Percentiles rank a stretch among this genome's conserved stretches.
Evolutionary conservation across 2,113 vertebrate genomes (phyloP).

Genomic region (Oreochromis niloticus): DNA sequence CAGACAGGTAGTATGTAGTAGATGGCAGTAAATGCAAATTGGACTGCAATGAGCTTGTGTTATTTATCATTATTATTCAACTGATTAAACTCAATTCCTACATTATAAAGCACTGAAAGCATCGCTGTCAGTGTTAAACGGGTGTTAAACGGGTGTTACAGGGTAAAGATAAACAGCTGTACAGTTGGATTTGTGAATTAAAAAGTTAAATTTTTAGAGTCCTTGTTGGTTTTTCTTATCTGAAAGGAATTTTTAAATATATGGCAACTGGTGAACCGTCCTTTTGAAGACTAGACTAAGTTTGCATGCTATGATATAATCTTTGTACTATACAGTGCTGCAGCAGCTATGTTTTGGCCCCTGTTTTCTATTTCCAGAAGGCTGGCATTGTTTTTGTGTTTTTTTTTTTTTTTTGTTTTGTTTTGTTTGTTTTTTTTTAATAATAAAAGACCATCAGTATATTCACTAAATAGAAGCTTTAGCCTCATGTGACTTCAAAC

Average conservation of each 20-base stretch:
- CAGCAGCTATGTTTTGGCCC: neutral
- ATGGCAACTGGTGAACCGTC: neutral
- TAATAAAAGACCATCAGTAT: neutral
- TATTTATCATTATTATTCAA: neutral
- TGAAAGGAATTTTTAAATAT: neutral
- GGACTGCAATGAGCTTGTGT: accelerated
- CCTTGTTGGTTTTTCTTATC: neutral
- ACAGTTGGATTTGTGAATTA: neutral
- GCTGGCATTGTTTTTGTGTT: neutral
- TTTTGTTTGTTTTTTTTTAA: too few species aligned
- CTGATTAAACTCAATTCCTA: neutral
- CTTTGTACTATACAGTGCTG: neutral
- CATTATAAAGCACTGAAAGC: neutral
- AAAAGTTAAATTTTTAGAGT: neutral
- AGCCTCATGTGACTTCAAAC: neutral
- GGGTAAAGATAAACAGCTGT: neutral
- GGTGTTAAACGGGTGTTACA: accelerated
- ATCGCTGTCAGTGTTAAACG: accelerated
- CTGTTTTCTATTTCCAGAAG: neutral
- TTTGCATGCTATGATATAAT: neutral
- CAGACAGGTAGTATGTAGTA: neutral
- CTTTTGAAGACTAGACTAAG: neutral
- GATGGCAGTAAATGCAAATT: neutral
- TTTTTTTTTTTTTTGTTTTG: accelerated
- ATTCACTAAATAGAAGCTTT: neutral